A percentile compares a stretch with the other conserved stretches of the same genome.
Evolutionary conservation across 2,113 vertebrate species (phyloP).

Genomic region (Cervus canadensis): DNA sequence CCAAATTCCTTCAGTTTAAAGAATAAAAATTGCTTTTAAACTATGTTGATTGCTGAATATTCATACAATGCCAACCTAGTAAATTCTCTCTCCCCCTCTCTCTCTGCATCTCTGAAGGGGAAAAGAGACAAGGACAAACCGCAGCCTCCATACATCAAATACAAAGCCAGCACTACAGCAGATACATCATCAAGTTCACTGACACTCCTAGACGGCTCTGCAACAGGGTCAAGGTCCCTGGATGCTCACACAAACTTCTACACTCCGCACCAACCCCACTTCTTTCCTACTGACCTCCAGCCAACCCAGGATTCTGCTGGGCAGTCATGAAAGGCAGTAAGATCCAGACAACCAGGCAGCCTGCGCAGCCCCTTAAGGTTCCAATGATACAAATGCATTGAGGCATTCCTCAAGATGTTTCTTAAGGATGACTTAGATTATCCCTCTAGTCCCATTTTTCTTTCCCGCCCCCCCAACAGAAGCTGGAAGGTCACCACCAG

Average conservation of each 20-base stretch:
- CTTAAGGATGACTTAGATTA: background rate
- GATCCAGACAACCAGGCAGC: slow-evolving; percentile 27
- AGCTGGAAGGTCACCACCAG: background rate
- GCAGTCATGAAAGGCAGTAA: slow-evolving; percentile 56
- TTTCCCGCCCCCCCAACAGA: background rate
- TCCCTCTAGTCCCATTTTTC: background rate
- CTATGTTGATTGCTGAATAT: background rate
- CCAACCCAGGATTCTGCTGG: background rate
- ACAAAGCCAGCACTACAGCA: background rate
- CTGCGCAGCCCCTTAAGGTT: slow-evolving; percentile 1
- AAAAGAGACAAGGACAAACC: slow-evolving; percentile 47
- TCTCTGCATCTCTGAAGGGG: background rate
- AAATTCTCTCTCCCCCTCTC: background rate
- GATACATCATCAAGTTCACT: slow-evolving; percentile 2
- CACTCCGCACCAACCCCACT: background rate
- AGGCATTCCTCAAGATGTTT: background rate
- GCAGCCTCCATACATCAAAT: slow-evolving; percentile 2
- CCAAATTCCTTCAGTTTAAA: background rate
- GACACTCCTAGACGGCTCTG: background rate
- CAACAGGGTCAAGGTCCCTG: background rate
- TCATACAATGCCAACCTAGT: background rate
- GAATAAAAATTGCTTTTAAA: slow-evolving; percentile 25
- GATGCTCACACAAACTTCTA: background rate
- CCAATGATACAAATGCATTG: background rate
- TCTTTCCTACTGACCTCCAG: background rate